These are phyloP conservation scores for Protaetia brevitarsis DNA, from an alignment of 1,140 invertebrate species.

Conservation along the genomic window DNA sequence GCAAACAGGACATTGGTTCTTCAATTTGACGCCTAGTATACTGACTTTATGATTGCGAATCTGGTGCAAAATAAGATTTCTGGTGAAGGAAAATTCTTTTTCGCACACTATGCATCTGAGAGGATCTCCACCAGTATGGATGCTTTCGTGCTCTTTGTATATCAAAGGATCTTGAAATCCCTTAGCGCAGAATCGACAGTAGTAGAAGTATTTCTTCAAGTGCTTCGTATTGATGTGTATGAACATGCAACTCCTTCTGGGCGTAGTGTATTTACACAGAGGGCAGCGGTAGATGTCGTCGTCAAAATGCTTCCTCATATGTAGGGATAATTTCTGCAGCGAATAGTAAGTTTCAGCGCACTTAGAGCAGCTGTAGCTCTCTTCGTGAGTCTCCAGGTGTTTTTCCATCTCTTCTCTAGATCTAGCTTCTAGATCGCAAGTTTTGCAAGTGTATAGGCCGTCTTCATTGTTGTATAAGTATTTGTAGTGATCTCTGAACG, in stretches of 20 bases:
- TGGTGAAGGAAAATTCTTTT: constrained; percentile 39
- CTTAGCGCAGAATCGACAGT: constrained; percentile 53
- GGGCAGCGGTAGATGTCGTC: constrained; percentile 27
- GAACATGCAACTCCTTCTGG: constrained; percentile 34
- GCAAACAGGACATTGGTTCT: constrained; percentile 38
- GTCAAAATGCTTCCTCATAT: not conserved
- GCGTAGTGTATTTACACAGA: constrained; percentile 34
- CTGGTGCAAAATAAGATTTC: constrained; percentile 37
- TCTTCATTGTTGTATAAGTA: constrained; percentile 33
- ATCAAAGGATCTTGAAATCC: constrained; percentile 46
- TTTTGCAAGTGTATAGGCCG: constrained; percentile 37
- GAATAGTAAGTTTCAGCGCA: constrained; percentile 29
- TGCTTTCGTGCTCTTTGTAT: constrained; percentile 58
- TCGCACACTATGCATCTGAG: constrained; percentile 49
- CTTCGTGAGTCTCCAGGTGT: constrained; percentile 37
- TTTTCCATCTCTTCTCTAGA: constrained; percentile 38
- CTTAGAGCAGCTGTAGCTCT: constrained; percentile 31
- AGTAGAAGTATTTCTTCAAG: constrained; percentile 46
- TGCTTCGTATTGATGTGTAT: constrained; percentile 39
- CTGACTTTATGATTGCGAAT: constrained; percentile 33
- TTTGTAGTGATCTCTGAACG: constrained; percentile 27
- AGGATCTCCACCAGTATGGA: constrained; percentile 65
- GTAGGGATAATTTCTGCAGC: not conserved
- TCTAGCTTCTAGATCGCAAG: constrained; percentile 36
- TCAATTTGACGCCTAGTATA: constrained; percentile 35